Evolutionary conservation across 2,888 invertebrate species (phyloP).

Genomic region (Conomelus anceps): DNA sequence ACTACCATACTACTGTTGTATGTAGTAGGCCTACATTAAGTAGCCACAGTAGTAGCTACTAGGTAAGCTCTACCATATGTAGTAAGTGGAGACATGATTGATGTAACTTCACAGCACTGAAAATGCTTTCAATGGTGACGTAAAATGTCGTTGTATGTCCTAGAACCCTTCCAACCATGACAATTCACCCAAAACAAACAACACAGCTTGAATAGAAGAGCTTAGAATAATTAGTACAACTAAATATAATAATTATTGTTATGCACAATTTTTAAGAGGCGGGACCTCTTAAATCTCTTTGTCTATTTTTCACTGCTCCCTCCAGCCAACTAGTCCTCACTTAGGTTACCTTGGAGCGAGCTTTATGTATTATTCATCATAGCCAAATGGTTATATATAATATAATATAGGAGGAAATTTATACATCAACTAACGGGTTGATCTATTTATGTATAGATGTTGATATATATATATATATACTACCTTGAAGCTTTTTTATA

Average conservation of each 20-base stretch:
- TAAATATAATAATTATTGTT: not conserved
- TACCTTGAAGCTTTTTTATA: not conserved
- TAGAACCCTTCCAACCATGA: not conserved
- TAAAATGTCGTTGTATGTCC: not conserved
- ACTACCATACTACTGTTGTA: too few relatives aligned
- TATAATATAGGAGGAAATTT: not conserved
- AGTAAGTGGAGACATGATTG: not conserved
- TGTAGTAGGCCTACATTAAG: too few relatives aligned
- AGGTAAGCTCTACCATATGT: too few relatives aligned
- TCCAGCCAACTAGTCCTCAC: not conserved
- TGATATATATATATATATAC: not conserved
- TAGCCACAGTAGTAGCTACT: too few relatives aligned
- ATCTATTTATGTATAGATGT: not conserved
- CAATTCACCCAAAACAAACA: not conserved
- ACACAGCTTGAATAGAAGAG: not conserved
- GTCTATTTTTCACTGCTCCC: not conserved
- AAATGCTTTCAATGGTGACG: not conserved
- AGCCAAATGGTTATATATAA: not conserved
- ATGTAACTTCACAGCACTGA: not conserved
- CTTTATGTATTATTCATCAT: not conserved
- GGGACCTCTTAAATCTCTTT: not conserved
- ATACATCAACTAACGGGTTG: not conserved
- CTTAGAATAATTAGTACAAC: not conserved
- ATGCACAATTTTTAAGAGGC: not conserved
- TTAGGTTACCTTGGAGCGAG: not conserved